Percentiles rank a stretch among this genome's conserved stretches.
Evolutionary conservation across 2,888 invertebrate species (phyloP).

Genomic region (Empis livida): DNA sequence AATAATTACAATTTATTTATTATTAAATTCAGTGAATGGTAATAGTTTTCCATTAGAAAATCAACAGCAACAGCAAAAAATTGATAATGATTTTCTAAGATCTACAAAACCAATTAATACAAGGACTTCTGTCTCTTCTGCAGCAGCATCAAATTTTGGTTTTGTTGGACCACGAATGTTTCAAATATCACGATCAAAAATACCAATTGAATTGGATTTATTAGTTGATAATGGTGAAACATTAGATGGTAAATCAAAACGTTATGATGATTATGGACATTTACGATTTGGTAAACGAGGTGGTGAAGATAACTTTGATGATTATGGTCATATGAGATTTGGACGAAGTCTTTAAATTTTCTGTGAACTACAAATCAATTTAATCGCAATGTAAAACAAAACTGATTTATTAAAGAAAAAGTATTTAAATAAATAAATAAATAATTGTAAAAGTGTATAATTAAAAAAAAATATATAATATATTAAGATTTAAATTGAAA

Average conservation of each 20-base stretch:
- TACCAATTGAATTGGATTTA: slow-evolving; percentile 29
- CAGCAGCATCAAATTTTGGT: not conserved
- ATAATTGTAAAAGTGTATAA: no score
- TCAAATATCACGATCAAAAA: slow-evolving; percentile 24
- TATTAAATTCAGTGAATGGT: no score
- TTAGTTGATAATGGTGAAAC: slow-evolving; percentile 24
- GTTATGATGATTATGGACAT: slow-evolving; percentile 62
- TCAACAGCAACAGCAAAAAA: slow-evolving; percentile 7
- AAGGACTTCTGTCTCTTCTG: not conserved
- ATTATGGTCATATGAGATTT: slow-evolving; percentile 63
- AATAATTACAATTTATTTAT: no score
- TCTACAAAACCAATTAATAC: no score
- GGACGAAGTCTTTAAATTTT: slow-evolving; percentile 39
- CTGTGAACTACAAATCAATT: not conserved
- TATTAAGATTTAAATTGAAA: no score
- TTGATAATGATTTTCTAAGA: no score
- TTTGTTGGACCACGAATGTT: slow-evolving; percentile 16
- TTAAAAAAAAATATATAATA: no score
- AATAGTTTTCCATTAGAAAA: not conserved
- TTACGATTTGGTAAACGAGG: slow-evolving; percentile 48
- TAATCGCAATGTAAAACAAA: no score
- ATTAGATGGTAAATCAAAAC: slow-evolving; percentile 34
- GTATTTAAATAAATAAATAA: no score
- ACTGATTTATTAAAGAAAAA: no score
- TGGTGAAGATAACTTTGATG: slow-evolving; percentile 52